Base-by-base conservation (phyloP, 2,888 invertebrate genomes). In the Luffia ferchaultella region DNA sequence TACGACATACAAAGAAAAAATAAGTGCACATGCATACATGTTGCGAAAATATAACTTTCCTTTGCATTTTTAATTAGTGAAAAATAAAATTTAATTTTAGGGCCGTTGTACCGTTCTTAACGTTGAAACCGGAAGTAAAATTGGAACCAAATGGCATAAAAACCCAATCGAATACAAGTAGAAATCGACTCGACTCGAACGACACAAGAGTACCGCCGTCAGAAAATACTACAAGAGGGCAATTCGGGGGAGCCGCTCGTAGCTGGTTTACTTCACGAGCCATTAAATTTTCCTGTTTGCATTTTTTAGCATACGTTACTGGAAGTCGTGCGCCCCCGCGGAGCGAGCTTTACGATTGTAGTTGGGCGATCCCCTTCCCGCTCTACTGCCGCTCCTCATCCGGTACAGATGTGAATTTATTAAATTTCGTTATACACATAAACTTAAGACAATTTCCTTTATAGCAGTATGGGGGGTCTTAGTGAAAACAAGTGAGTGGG, bases 241-340 rank as follows among this genome's bases (percentile, higher is more conserved):
- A 73, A 78, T 77, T 71, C 72, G 63, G 60, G 68, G 70, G 73
- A 68, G 66, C 72, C 69, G 63, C 62, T 62, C 66, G 70, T 66
- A 68, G 70, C 70, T 71, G 68, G 71, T 71, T 80, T 73, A 73
- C 75, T 80, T 83, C 80, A 82, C 83, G 82, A 71, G 65, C 76
- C 83, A 83, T 83, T 80, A 80, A 82, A 76, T 82, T 79, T 82
- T 75, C 76, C 76, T 77, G 76, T 80, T 82, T 83, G 80, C 77
- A 82, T 82, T 82, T 82, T 82, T 82, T 80, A 80, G 75, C 83
- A 82, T 80, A 82, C 73, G 80, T 76, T 82, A 77, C 70, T 70
- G 70, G 67, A 64, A 74, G 73, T 59, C 58, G 61, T 57, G 57
- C 53, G 56, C 57, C 42, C 30, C 30, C 30, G 30, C 30, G 5